Conservation (phyloP, 1,140 invertebrate genomes). For the Drosophila varians region DNA sequence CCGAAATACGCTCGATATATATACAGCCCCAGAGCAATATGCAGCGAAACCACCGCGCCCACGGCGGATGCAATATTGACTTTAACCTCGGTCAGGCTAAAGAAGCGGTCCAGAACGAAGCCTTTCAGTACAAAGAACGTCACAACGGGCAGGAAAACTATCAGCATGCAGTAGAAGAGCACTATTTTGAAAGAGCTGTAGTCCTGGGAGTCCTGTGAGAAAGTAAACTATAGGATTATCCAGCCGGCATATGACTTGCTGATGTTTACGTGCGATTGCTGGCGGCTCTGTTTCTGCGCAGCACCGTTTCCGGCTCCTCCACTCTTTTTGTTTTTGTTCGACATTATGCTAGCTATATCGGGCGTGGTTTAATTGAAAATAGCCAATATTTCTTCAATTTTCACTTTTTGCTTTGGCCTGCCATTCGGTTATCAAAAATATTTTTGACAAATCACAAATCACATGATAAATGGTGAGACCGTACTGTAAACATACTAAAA, state of each 20-base stretch:
- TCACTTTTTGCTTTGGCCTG: slow-evolving; percentile 42
- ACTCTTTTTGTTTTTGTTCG: slow-evolving; percentile 56
- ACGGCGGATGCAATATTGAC: slow-evolving; percentile 91
- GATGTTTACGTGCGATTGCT: slow-evolving; percentile 57
- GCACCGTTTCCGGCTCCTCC: slow-evolving; percentile 28
- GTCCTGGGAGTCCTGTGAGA: slow-evolving; percentile 82
- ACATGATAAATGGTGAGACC: slow-evolving; percentile 55
- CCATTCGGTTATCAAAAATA: slow-evolving; percentile 48
- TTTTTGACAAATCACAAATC: slow-evolving; percentile 56
- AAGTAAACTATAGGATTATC: slow-evolving; percentile 22
- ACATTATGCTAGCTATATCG: slow-evolving; percentile 35
- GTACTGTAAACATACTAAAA: slow-evolving; percentile 6
- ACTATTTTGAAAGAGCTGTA: slow-evolving; percentile 87
- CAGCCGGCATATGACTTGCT: slow-evolving; percentile 31
- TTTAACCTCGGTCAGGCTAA: slow-evolving; percentile 85
- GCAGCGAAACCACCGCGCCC: slow-evolving; percentile 88
- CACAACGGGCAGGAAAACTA: slow-evolving; percentile 86
- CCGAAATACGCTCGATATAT: slow-evolving; percentile 90
- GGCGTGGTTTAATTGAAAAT: slow-evolving; percentile 23
- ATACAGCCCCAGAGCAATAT: slow-evolving; percentile 89
- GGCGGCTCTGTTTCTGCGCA: slow-evolving; percentile 38
- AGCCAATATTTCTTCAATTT: slow-evolving; percentile 33
- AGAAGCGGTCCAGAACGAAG: slow-evolving; percentile 86
- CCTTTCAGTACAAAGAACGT: slow-evolving; percentile 86
- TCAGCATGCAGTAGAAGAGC: slow-evolving; percentile 87